Evolutionary conservation across 2,888 invertebrate species (phyloP), one percentile per base, ranked within the genome.

Genomic region (Anorthoa munda): DNA sequence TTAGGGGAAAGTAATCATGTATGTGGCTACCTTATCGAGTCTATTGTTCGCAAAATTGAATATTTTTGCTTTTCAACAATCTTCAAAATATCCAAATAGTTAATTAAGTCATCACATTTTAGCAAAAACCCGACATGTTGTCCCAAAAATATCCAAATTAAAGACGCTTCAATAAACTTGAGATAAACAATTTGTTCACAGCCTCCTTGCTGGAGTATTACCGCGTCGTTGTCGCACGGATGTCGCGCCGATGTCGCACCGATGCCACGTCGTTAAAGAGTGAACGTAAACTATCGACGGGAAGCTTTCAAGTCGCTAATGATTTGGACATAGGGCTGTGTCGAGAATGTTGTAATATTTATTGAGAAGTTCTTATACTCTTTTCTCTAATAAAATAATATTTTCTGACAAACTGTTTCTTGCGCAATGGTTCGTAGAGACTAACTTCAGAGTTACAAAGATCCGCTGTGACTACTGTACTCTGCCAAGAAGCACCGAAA

Each of bases 291-390:
- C 90, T 89, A 89, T 89, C 86, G 88, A 82, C 80, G 66, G 68
- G 72, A 68, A 85, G 84, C 83, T 84, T 85, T 87, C 84, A 85
- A 69, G 66, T 81, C 86, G 72, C 89, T 90, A 90, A 90, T 90
- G 90, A 90, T 88, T 79, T 82, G 68, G 46, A 45, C 60, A 45
- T 72, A 90, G 90, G 90, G 90, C 45, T 90, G 89, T n/a, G 82
- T 66, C 74, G 4, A 1, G 2, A 18, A 23, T 55, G 15, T 15
- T 23, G 0, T 21, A 17, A n/a, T 68, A 17, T 65, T 51, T 67
- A 21, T 46, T 12, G 4, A 21, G 0, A 39, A 39, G 39, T 7
- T 39, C 9, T 39, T 9, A 9, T 39, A 39, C 9, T 39, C 39
- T 39, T 9, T 39, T 39, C 39, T 9, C 39, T 39, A 39, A 9